A percentile compares a stretch with the other conserved stretches of the same genome.
phyloP scores from a whole-genome alignment of 2,797 vertebrate genomes.

The Malacoctenus gilli region DNA sequence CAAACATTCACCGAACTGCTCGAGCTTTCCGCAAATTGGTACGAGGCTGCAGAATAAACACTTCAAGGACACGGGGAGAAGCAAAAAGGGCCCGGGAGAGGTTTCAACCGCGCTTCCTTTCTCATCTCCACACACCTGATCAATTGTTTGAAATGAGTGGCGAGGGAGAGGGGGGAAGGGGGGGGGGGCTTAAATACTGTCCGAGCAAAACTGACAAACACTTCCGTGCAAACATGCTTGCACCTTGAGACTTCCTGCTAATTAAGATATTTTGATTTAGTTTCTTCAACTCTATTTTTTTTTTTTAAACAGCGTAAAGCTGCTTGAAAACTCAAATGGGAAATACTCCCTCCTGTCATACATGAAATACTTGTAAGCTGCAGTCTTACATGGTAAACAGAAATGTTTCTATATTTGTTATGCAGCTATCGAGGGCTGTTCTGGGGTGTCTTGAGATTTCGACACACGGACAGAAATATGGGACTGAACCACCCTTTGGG shows the following conservation, averaged over 20 bases:
- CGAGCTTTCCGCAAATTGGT: not conserved
- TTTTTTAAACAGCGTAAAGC: no score
- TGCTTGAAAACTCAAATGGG: no score
- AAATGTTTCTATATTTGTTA: no score
- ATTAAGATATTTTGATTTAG: not conserved
- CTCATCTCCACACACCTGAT: not conserved
- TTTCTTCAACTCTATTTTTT: not conserved
- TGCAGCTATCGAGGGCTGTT: no score
- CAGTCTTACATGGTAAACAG: no score
- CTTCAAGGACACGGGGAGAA: conserved; percentile 5
- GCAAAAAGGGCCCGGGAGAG: not conserved
- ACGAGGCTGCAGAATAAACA: conserved; percentile 3
- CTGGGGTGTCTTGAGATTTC: no score
- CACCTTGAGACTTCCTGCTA: not conserved
- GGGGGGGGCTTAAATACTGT: not conserved
- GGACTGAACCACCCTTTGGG: no score
- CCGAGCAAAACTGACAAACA: not conserved
- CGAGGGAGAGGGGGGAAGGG: no score
- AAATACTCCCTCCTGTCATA: no score
- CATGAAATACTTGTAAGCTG: no score
- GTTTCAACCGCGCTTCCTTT: not conserved
- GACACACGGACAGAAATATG: no score
- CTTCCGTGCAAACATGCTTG: not conserved
- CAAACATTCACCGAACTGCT: not conserved
- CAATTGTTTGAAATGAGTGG: not conserved